Conservation (phyloP, 2,113 vertebrate genomes). For the Andinoacara biseriatus region DNA sequence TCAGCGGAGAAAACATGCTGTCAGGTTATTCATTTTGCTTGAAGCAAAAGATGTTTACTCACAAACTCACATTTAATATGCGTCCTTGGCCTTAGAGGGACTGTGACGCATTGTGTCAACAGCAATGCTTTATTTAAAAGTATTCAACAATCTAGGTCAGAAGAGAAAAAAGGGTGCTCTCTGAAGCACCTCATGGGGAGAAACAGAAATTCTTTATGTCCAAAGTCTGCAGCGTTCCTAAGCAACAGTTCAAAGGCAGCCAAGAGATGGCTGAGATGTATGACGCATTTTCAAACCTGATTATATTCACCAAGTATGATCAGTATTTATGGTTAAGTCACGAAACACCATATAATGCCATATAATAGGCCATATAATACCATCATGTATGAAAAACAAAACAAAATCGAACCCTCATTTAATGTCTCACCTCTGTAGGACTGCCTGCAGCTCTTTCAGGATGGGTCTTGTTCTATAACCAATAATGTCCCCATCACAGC, state of each 20-base stretch:
- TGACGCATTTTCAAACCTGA: constrained; percentile 17
- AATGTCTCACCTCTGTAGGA: constrained; percentile 75
- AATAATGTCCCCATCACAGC: constrained; percentile 38
- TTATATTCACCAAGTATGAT: background rate
- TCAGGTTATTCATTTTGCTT: background rate
- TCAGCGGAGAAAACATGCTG: background rate
- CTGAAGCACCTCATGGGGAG: constrained; percentile 8
- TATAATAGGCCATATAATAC: background rate
- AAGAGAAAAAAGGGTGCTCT: constrained; percentile 1
- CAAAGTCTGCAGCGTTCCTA: constrained; percentile 57
- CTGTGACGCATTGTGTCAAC: background rate
- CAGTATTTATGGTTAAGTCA: background rate
- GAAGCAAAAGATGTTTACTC: background rate
- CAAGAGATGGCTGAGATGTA: constrained; percentile 8
- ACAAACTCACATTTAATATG: background rate
- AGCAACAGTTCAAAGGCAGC: constrained; percentile 62
- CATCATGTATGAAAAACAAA: background rate
- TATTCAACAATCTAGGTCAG: constrained; percentile 24
- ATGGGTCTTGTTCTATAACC: constrained; percentile 62
- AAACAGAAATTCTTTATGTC: constrained; percentile 27
- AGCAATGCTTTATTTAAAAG: background rate
- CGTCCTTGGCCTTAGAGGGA: background rate
- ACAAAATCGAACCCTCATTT: accelerated
- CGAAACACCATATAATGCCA: accelerated
- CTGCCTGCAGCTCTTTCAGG: constrained; percentile 75